A percentile compares a stretch with the other conserved stretches of the same genome.
These are phyloP conservation scores for Halictus ligatus DNA, from an alignment of 2,888 invertebrate genomes.

Conservation along the genomic window DNA sequence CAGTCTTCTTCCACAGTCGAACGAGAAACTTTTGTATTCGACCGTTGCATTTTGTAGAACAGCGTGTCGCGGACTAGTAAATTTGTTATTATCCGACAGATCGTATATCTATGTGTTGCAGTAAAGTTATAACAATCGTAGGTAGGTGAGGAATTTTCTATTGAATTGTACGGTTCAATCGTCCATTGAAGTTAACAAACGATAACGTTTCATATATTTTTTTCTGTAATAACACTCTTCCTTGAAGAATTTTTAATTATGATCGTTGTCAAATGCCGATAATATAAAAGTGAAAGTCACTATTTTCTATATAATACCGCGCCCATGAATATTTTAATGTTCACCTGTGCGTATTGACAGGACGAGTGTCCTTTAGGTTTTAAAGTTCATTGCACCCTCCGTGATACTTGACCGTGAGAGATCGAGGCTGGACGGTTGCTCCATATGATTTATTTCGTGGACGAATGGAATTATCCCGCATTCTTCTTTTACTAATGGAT, in stretches of 20 bases:
- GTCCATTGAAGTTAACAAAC: not conserved
- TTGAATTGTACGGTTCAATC: not conserved
- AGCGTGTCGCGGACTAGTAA: not conserved
- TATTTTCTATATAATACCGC: not conserved
- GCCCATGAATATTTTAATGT: not conserved
- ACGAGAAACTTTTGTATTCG: not conserved
- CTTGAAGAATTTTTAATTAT: not conserved
- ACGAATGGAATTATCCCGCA: conserved; percentile 11
- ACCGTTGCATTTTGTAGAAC: not conserved
- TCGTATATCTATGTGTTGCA: too few relatives aligned
- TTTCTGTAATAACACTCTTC: not conserved
- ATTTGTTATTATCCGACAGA: not conserved
- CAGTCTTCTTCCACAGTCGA: conserved; percentile 25
- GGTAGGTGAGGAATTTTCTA: not conserved
- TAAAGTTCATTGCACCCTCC: conserved; percentile 41
- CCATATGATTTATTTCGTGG: conserved; percentile 48
- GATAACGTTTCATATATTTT: not conserved
- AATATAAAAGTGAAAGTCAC: not conserved
- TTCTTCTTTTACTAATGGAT: not conserved
- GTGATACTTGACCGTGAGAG: conserved; percentile 49
- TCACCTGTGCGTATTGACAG: not conserved
- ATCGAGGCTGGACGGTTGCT: conserved; percentile 56
- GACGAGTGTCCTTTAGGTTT: conserved; percentile 22
- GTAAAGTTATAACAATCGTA: not conserved
- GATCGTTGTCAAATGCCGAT: not conserved